Evolutionary conservation across 1,140 invertebrate genomes (phyloP), one percentile per base, ranked within the genome.

Genomic region (Steinernema khuongi): DNA sequence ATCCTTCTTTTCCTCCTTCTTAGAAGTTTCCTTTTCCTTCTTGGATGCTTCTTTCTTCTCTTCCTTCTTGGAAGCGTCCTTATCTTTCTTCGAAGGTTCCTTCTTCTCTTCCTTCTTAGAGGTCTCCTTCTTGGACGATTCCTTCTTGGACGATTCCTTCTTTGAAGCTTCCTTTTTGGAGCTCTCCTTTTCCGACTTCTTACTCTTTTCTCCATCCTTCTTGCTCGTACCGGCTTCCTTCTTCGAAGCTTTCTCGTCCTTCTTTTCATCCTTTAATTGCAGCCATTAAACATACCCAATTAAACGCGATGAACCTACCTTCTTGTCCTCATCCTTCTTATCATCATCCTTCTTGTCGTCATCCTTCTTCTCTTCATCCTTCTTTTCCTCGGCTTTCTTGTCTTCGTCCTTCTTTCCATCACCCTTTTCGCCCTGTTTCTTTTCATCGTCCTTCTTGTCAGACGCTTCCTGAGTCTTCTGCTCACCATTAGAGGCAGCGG

Each of bases 1-100:
- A 19, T 84, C 89, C 67, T 89, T 41, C 70, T 92, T 78, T 91
- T 92, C 85, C 92, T 60, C 50, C 22, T 60, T 60, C 50, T 60
- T 60, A 26, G 50, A 60, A 22, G 14, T 22, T 14, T 60, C 50
- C 19, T 60, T 60, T 22, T 60, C 50, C 19, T 60, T 60, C 50
- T 60, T 60, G 7, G 36, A 41, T 11, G 4, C 50, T 22, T 60
- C 50, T 26, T 60, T 60, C 50, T 60, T 60, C 7, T 26, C 50
- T 22, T 60, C 50, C 19, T 60, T 60, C 50, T 60, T 60, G 50
- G 50, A 60, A 4, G 50, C 50, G 11, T 60, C 50, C 50, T 60
- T 60, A 14, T 60, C 50, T 22, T 60, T 60, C 50, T 60, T 60
- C 11, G 11, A 17, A 60, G 14, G 14, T 14, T 60, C 50, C 22